phyloP scores from a whole-genome alignment of 64 coral and sea anemone species.

The Stylophora pistillata region DNA sequence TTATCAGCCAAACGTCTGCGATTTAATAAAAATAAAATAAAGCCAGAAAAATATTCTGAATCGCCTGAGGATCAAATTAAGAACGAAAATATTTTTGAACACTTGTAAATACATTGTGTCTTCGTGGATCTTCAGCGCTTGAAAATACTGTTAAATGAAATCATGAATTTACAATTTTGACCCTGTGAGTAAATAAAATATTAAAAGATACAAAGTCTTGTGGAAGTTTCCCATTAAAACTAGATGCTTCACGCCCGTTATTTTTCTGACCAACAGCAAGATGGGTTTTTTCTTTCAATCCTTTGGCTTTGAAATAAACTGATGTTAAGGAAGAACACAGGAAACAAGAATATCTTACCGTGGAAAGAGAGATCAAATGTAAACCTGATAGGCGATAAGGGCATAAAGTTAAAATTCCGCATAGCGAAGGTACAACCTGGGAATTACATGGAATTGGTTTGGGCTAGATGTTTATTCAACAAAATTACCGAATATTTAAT shows the following conservation, averaged over 20 bases:
- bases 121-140: background rate
- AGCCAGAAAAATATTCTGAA: background rate
- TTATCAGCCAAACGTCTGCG: background rate
- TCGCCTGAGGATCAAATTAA: background rate
- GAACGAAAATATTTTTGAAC: background rate
- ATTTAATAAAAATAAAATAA: background rate
- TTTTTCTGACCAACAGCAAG: background rate
- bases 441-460: background rate
- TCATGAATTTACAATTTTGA: constrained; percentile 4
- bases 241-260: background rate
- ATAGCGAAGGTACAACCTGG: background rate
- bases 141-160: background rate
- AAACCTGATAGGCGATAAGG: background rate
- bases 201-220: background rate
- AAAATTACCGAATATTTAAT: constrained; percentile 51
- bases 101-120: background rate
- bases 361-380: background rate
- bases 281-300: background rate
- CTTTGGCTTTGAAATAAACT: background rate
- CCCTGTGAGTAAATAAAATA: background rate
- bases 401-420: background rate
- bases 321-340: background rate
- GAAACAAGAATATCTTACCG: background rate
- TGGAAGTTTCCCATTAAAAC: background rate
- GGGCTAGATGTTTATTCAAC: background rate